phyloP scores from a whole-genome alignment of 2,797 vertebrate genomes.

The Gymnothorax javanicus region DNA sequence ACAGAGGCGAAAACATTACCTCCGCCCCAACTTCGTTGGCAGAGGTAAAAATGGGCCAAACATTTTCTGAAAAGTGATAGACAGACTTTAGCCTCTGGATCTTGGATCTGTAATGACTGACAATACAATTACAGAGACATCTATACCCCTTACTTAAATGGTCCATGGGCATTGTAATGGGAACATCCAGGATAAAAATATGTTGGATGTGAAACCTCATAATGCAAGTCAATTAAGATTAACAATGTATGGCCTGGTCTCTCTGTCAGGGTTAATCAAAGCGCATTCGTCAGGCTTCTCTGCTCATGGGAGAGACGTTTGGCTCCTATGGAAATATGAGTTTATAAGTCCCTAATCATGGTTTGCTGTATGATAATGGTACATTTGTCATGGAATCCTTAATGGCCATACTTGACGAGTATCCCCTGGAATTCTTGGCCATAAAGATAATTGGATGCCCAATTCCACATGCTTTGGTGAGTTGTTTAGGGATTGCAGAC shows the following conservation, averaged over 20 bases:
- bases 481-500: slow-evolving; percentile 10
- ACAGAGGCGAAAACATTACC: too few species aligned
- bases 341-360: background rate
- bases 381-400: background rate
- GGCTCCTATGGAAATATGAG: background rate
- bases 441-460: background rate
- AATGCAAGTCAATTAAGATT: slow-evolving; percentile 8
- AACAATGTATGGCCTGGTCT: background rate
- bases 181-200: slow-evolving; percentile 14
- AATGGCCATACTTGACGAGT: background rate
- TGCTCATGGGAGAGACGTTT: background rate
- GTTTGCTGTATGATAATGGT: background rate
- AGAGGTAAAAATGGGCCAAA: too few species aligned
- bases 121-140: slow-evolving; percentile 16
- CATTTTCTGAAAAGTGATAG: too few species aligned
- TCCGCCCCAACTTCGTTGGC: too few species aligned
- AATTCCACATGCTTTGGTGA: background rate
- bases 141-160: slow-evolving; percentile 49
- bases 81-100: too few species aligned
- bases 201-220: background rate
- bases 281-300: background rate
- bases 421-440: background rate
- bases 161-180: slow-evolving; percentile 34
- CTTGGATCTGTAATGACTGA: too few species aligned
- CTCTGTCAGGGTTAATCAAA: slow-evolving; percentile 6